Conservation (phyloP, 2,888 invertebrate genomes). For the Antheraea yamamai region DNA sequence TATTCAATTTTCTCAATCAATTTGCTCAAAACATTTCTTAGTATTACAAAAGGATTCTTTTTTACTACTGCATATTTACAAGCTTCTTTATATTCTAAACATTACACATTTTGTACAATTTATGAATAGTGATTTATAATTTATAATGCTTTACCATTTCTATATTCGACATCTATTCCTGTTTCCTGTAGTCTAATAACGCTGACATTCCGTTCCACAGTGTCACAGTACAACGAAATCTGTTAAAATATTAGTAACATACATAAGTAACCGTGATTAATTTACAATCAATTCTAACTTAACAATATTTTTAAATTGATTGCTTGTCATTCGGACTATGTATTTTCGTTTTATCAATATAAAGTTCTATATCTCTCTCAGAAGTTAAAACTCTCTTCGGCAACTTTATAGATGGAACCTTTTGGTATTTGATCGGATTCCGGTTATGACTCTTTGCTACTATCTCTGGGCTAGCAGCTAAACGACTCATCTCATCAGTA, state of each 20-base stretch:
- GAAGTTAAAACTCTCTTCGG: constrained; percentile 55
- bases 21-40: not conserved
- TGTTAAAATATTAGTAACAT: not conserved
- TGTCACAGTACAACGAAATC: not conserved
- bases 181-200: not conserved
- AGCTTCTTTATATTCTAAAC: not conserved
- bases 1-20: not conserved
- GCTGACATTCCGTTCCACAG: not conserved
- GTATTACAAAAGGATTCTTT: not conserved
- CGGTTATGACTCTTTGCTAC: constrained; percentile 24
- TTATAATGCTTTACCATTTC: not conserved
- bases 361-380: constrained; percentile 44
- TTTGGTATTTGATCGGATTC: constrained; percentile 28
- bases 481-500: constrained; percentile 30
- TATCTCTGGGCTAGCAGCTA: constrained; percentile 28
- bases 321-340: not conserved
- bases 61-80: not conserved
- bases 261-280: not conserved
- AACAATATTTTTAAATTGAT: not conserved
- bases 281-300: not conserved
- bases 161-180: not conserved
- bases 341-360: constrained; percentile 25
- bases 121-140: not conserved
- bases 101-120: not conserved
- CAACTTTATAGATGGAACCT: constrained; percentile 31